phyloP scores from a whole-genome alignment of 2,888 invertebrate species.

The Iselma pallidipennis region DNA sequence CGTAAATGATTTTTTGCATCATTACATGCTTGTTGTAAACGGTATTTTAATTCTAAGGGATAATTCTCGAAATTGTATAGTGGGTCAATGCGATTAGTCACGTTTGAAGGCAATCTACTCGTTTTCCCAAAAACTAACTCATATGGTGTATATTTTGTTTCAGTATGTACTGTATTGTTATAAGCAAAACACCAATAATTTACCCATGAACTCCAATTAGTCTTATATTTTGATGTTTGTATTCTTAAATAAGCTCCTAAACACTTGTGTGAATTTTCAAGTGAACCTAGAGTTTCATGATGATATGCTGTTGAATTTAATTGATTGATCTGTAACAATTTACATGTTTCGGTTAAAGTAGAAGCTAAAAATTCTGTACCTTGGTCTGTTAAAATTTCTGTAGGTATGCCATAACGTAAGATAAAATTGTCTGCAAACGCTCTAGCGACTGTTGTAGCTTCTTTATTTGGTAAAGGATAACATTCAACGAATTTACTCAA shows the following conservation, averaged over 20 bases:
- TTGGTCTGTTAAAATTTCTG: conserved; percentile 22
- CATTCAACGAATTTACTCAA: conserved; percentile 25
- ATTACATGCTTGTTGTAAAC: conserved; percentile 21
- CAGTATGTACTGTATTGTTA: conserved; percentile 27
- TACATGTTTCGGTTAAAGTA: conserved; percentile 20
- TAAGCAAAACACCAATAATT: conserved; percentile 27
- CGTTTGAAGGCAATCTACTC: conserved; percentile 14
- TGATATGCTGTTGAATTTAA: conserved; percentile 25
- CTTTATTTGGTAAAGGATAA: conserved; percentile 21
- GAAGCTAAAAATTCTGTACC: conserved; percentile 26
- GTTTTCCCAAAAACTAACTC: conserved; percentile 26
- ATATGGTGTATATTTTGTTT: conserved; percentile 24
- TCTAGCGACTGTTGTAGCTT: conserved; percentile 14
- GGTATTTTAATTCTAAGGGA: conserved; percentile 20
- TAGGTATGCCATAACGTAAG: conserved; percentile 26
- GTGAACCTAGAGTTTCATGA: conserved; percentile 19
- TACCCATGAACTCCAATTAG: conserved; percentile 24
- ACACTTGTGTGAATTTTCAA: conserved; percentile 24
- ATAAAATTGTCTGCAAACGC: conserved; percentile 30
- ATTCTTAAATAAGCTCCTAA: conserved; percentile 22
- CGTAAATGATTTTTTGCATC: conserved; percentile 24
- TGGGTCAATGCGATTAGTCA: conserved; percentile 12
- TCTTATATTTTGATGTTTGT: conserved; percentile 8
- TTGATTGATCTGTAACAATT: conserved; percentile 24
- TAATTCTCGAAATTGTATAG: conserved; percentile 25